Conservation (phyloP, 2,113 vertebrate species). For the Cinclus mexicanus region DNA sequence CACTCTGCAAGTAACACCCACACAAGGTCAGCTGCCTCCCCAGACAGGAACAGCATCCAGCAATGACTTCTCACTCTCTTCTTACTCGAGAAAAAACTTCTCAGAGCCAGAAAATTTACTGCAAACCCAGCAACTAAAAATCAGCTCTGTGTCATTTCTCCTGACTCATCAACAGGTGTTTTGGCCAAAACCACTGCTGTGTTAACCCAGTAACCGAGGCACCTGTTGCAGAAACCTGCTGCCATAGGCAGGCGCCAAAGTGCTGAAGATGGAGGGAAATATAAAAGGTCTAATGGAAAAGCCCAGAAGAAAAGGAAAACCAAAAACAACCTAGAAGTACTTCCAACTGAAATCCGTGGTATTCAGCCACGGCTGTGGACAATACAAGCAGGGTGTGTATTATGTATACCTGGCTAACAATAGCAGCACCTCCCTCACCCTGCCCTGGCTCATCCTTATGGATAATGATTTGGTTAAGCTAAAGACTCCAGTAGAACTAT, state of each 20-base stretch:
- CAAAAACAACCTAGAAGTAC: neutral
- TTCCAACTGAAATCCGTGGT: neutral
- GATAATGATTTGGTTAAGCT: slow-evolving; percentile 25
- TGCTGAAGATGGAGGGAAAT: neutral
- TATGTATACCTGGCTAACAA: slow-evolving; percentile 7
- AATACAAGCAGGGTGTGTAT: neutral
- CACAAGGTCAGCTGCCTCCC: neutral
- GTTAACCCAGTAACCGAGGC: neutral
- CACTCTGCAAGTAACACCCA: neutral
- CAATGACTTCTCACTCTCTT: neutral
- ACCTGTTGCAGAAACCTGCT: neutral
- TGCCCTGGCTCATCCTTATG: neutral
- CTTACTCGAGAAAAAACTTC: neutral
- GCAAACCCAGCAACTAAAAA: neutral
- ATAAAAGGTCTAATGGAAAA: neutral
- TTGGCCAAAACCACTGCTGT: neutral
- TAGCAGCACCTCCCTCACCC: neutral
- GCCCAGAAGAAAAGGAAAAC: neutral
- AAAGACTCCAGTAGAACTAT: neutral
- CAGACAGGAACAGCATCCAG: neutral
- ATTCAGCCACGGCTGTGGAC: neutral
- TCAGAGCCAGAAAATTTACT: neutral
- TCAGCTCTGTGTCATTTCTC: neutral
- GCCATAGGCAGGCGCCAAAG: neutral
- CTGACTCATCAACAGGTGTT: neutral